phyloP scores from a whole-genome alignment of 2,888 invertebrate genomes.

The Troides aeacus region DNA sequence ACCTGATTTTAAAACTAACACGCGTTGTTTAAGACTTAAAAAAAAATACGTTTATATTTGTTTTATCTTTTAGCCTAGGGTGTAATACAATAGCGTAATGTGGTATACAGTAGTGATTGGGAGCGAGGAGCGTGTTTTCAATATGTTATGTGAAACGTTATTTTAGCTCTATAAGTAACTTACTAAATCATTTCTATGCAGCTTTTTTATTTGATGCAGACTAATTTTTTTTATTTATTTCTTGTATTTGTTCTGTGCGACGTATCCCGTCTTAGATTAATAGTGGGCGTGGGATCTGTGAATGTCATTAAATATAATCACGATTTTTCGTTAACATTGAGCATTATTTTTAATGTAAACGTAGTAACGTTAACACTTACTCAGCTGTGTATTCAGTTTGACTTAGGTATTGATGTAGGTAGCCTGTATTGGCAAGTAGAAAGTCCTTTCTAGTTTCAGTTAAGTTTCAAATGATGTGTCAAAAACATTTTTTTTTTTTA shows the following conservation, averaged over 20 bases:
- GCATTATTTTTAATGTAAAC: slow-evolving; percentile 8
- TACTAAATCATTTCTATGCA: slow-evolving; percentile 73
- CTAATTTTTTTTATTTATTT: slow-evolving; percentile 48
- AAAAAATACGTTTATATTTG: slow-evolving; percentile 53
- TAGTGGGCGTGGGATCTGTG: slow-evolving; percentile 2
- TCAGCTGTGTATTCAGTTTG: neutral
- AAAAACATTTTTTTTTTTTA: slow-evolving; percentile 63
- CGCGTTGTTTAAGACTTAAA: slow-evolving; percentile 69
- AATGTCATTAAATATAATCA: neutral
- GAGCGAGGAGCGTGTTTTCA: slow-evolving; percentile 64
- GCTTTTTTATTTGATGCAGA: slow-evolving; percentile 72
- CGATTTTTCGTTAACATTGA: neutral
- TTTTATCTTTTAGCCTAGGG: slow-evolving; percentile 61
- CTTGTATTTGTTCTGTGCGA: slow-evolving; percentile 53
- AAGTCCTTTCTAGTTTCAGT: slow-evolving; percentile 50
- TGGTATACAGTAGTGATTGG: slow-evolving; percentile 54
- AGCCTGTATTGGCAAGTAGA: slow-evolving; percentile 67
- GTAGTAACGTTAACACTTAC: neutral
- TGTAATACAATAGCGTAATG: slow-evolving; percentile 47
- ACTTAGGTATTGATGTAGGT: slow-evolving; percentile 52
- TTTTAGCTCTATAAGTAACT: slow-evolving; percentile 47
- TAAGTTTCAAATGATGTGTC: slow-evolving; percentile 67
- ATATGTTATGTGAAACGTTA: slow-evolving; percentile 52
- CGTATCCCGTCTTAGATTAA: neutral
- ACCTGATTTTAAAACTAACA: slow-evolving; percentile 72